phyloP scores from a whole-genome alignment of 2,113 vertebrate species.

The Carassius gibelio region DNA sequence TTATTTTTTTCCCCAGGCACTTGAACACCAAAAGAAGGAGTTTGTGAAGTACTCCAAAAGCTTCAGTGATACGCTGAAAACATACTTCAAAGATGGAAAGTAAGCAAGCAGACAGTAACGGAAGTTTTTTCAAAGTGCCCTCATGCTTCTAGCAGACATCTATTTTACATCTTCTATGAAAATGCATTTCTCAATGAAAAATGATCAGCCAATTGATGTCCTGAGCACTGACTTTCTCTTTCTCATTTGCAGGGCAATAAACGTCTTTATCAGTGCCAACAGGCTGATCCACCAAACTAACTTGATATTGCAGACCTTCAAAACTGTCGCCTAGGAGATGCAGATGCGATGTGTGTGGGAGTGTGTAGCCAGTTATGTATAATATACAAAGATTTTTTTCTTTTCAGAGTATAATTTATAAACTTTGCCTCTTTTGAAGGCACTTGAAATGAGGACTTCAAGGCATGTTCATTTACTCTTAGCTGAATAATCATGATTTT shows the following conservation, averaged over 20 bases:
- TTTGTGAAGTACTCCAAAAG: constrained; percentile 99
- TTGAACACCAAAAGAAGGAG: constrained; percentile 99
- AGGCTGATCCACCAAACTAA: constrained; percentile 99
- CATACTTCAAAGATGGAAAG: constrained; percentile 99
- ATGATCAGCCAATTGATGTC: constrained; percentile 3
- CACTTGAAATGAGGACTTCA: constrained; percentile 87
- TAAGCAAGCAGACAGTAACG: constrained; percentile 66
- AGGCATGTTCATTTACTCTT: constrained; percentile 83
- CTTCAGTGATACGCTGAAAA: constrained; percentile 99
- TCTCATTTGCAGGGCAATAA: constrained; percentile 87
- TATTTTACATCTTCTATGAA: constrained; percentile 12
- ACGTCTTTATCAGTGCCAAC: constrained; percentile 98
- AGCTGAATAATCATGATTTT: constrained; percentile 86
- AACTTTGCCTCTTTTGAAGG: constrained; percentile 81
- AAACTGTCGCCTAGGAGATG: constrained; percentile 50
- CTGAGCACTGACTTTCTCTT: constrained; percentile 1
- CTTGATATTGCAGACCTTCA: constrained; percentile 94
- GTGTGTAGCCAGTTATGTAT: constrained; percentile 85
- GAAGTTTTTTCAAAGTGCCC: constrained; percentile 1
- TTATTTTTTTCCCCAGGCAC: constrained; percentile 76
- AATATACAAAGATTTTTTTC: constrained; percentile 86
- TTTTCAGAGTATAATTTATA: constrained; percentile 99
- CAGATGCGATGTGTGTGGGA: neutral
- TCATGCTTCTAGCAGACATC: constrained; percentile 14
- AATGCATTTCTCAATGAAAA: constrained; percentile 11